These are phyloP conservation scores for Condylura cristata DNA, from an alignment of 2,113 vertebrate genomes.

Conservation along the genomic window DNA sequence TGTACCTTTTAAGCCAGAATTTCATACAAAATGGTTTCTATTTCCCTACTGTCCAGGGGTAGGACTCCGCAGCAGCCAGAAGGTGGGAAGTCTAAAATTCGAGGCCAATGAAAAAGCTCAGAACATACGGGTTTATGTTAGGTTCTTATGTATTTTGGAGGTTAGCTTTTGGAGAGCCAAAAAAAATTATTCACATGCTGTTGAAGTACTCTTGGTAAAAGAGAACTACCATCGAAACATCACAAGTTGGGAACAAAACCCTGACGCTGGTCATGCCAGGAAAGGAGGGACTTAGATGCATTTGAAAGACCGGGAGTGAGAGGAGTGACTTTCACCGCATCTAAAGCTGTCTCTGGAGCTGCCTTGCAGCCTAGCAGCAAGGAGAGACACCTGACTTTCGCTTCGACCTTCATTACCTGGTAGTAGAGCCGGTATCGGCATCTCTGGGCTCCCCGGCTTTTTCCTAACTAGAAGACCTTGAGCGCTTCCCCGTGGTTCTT, in stretches of 20 bases:
- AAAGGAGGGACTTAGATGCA: background rate
- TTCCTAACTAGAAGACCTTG: background rate
- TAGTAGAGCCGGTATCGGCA: background rate
- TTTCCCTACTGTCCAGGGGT: background rate
- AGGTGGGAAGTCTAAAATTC: background rate
- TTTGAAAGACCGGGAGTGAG: background rate
- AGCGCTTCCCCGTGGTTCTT: background rate
- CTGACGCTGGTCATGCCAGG: background rate
- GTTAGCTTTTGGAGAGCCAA: background rate
- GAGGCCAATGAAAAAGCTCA: background rate
- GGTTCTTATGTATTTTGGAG: background rate
- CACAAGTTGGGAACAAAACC: background rate
- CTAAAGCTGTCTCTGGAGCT: background rate
- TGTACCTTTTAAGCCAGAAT: background rate
- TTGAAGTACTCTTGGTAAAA: conserved; percentile 1
- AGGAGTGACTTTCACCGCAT: background rate
- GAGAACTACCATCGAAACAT: background rate
- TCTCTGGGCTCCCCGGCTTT: background rate
- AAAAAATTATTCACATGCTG: background rate
- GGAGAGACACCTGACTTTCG: background rate
- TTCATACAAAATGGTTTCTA: background rate
- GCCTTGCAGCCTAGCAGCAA: background rate
- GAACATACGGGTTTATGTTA: background rate
- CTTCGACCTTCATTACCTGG: background rate
- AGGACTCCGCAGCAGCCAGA: background rate